These are phyloP conservation scores for Poeciliopsis paucimaculata DNA, from an alignment of 2,797 vertebrate species.

Conservation along the genomic window DNA sequence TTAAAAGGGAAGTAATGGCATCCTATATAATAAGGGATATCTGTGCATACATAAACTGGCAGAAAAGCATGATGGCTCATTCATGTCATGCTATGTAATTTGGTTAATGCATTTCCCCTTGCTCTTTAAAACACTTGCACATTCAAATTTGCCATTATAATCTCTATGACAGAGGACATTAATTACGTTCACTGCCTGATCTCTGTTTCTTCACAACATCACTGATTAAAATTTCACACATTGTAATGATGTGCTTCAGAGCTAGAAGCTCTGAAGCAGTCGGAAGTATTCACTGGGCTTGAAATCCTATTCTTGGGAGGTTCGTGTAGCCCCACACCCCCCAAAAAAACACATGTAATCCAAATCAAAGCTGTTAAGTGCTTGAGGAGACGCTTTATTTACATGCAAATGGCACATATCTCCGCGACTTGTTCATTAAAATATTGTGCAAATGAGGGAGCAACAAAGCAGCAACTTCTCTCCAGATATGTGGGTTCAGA, in stretches of 20 bases:
- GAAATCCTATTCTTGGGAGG: constrained; percentile 87
- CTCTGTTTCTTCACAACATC: constrained; percentile 94
- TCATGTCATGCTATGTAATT: constrained; percentile 82
- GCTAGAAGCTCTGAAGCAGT: constrained; percentile 90
- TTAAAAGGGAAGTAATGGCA: constrained; percentile 81
- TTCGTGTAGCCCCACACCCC: constrained; percentile 48
- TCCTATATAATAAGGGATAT: constrained; percentile 80
- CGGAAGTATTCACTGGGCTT: constrained; percentile 86
- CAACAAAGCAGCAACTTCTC: constrained; percentile 88
- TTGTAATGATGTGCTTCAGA: constrained; percentile 94
- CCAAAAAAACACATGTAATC: constrained; percentile 78
- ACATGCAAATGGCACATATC: constrained; percentile 82
- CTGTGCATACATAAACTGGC: constrained; percentile 76
- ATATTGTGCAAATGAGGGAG: constrained; percentile 85
- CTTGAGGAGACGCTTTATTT: constrained; percentile 85
- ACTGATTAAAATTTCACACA: constrained; percentile 99
- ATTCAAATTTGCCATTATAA: constrained; percentile 91
- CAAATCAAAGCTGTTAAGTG: constrained; percentile 88
- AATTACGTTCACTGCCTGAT: constrained; percentile 94
- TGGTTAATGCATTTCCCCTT: constrained; percentile 82
- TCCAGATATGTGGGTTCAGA: constrained; percentile 91
- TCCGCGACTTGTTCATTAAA: constrained; percentile 88
- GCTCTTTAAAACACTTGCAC: constrained; percentile 88
- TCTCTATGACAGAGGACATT: constrained; percentile 95
- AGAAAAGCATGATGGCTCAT: constrained; percentile 75